Base-by-base conservation (phyloP, 2,888 invertebrate genomes). In the Drosophila nigricruria region DNA sequence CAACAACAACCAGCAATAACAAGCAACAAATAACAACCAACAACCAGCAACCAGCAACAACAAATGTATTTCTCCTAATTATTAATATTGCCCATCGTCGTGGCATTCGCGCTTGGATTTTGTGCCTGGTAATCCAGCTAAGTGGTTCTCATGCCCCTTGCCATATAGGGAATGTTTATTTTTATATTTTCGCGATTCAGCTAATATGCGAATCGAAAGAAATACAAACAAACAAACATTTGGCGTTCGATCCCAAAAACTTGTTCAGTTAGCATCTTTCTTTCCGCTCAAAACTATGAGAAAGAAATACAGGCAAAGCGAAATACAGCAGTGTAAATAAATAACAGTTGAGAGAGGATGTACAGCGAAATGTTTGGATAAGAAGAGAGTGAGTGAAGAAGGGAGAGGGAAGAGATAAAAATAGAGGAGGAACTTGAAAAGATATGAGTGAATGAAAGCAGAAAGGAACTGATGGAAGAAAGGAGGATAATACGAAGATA, bases 11-110 rank as follows among this genome's bases (percentile, higher is more conserved):
- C 38, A 42, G 36, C 14, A 23, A 45, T 32, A 54, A 38, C 12
- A 16, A 36, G 45, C 38, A 14, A 16, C 52, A 30, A 34, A 38
- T 2, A 38, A n/a, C 36, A 16, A 34, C 5, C 50, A 3, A 52
- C 18, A 58, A 14, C 52, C 27, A 52, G 36, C 10, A 32, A 50
- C 30, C 30, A 30, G 25, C 36, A 42, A 25, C 30, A 16, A 36
- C 42, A 47, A 58, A 25, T 52, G 38, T 68, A 50, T 68, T 73
- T 66, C 52, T 66, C 23, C 77, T 80, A 78, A 78, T 80, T 78
- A 80, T 72, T 69, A 80, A 78, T 80, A 72, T 72, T 72, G 68
- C 61, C 52, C 58, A 45, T 64, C 23, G 52, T 47, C 34, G 49
- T 8, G 10, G 58, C 61, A 62, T 38, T 72, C 67, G 59, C 30